Conservation (phyloP, 2,888 invertebrate species). For the Argyresthia albistria region DNA sequence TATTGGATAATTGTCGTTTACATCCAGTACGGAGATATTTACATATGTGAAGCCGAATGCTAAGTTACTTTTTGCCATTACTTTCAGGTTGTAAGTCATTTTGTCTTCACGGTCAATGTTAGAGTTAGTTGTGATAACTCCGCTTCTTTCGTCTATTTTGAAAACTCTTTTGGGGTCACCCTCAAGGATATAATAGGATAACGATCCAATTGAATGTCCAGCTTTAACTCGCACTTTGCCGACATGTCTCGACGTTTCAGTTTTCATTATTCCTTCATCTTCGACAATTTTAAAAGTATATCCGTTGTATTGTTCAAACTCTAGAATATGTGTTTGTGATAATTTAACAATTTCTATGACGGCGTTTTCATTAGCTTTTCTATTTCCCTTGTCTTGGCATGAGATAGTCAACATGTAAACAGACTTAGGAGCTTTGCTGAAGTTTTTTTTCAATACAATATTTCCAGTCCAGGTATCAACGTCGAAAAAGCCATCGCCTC, state of each 20-base stretch:
- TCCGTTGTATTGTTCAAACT: conserved; percentile 82
- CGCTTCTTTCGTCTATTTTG: conserved; percentile 83
- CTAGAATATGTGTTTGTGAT: conserved; percentile 78
- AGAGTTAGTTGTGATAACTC: conserved; percentile 82
- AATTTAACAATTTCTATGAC: conserved; percentile 85
- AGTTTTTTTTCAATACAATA: conserved; percentile 77
- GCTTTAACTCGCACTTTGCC: conserved; percentile 79
- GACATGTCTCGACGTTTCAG: conserved; percentile 79
- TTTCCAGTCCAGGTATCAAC: conserved; percentile 86
- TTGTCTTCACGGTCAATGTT: conserved; percentile 89
- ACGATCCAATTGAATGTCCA: conserved; percentile 69
- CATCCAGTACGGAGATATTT: conserved; percentile 85
- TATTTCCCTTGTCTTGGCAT: conserved; percentile 86
- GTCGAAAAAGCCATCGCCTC: conserved; percentile 84
- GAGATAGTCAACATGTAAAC: conserved; percentile 83
- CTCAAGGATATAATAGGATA: conserved; percentile 83
- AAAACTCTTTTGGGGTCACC: conserved; percentile 87
- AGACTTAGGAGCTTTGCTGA: conserved; percentile 76
- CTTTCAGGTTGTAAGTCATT: conserved; percentile 81
- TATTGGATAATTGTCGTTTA: conserved; percentile 92
- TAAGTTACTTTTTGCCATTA: conserved; percentile 84
- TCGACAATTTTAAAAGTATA: conserved; percentile 89
- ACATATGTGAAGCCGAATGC: conserved; percentile 85
- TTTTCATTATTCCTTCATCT: conserved; percentile 78
- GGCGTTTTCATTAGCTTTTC: conserved; percentile 81